A percentile compares a stretch with the other conserved stretches of the same genome.
Conservation (phyloP, 2,888 invertebrate genomes). For the Ophion ventricosus region DNA sequence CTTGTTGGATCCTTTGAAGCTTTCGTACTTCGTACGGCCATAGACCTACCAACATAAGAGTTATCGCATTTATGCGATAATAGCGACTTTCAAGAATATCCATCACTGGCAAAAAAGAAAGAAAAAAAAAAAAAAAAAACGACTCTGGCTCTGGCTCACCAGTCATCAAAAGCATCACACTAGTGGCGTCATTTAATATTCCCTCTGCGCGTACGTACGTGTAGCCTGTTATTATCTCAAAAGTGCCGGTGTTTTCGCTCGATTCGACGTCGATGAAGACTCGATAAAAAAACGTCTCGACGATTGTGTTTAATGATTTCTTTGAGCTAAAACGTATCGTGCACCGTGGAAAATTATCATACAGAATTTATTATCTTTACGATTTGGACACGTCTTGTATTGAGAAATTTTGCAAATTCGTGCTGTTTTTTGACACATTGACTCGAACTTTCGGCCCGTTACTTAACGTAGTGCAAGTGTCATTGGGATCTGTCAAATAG, state of each 20-base stretch:
- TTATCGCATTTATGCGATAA: constrained; percentile 33
- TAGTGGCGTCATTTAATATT: constrained; percentile 11
- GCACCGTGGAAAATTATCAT: background rate
- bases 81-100: constrained; percentile 37
- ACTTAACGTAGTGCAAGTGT: too few relatives aligned
- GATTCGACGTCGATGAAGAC: background rate
- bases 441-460: too few relatives aligned
- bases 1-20: constrained; percentile 15
- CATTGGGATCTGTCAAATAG: too few relatives aligned
- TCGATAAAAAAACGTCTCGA: background rate
- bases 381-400: background rate
- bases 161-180: background rate
- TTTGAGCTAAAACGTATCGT: background rate
- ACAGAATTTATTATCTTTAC: background rate
- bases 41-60: constrained; percentile 17
- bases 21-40: constrained; percentile 34
- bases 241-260: background rate
- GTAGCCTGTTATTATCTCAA: background rate
- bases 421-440: background rate
- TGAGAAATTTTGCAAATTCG: background rate
- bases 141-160: background rate
- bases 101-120: constrained; percentile 24
- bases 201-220: background rate
- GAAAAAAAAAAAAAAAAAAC: too few relatives aligned
- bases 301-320: background rate